A percentile compares a stretch with the other conserved stretches of the same genome.
phyloP scores from a whole-genome alignment of 2,888 invertebrate genomes.

The Ceramica pisi region DNA sequence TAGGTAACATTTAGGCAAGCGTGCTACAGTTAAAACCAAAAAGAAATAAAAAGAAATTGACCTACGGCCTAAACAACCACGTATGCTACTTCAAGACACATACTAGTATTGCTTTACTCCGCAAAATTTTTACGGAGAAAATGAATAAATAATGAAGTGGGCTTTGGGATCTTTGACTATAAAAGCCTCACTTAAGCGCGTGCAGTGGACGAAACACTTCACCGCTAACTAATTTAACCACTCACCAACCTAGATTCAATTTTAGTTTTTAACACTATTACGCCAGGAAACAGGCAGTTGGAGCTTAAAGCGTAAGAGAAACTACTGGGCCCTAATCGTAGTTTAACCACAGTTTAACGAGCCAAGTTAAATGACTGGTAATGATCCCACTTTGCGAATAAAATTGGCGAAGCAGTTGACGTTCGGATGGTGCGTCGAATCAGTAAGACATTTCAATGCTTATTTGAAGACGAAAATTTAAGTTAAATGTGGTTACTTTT shows the following conservation, averaged over 20 bases:
- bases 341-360: conserved; percentile 80
- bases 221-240: conserved; percentile 30
- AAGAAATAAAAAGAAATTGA: too few relatives aligned
- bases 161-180: too few relatives aligned
- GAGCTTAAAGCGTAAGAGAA: conserved; percentile 62
- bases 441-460: not conserved
- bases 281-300: conserved; percentile 45
- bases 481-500: too few relatives aligned
- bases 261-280: conserved; percentile 61
- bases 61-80: too few relatives aligned
- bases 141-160: too few relatives aligned
- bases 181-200: not conserved
- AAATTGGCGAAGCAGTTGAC: conserved; percentile 61
- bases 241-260: conserved; percentile 53
- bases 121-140: too few relatives aligned
- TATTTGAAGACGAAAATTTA: not conserved
- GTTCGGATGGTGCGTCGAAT: not conserved
- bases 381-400: conserved; percentile 82
- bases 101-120: too few relatives aligned
- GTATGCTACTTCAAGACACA: too few relatives aligned
- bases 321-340: conserved; percentile 74
- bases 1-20: too few relatives aligned
- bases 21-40: too few relatives aligned
- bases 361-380: conserved; percentile 82
- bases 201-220: conserved; percentile 12